Evolutionary conservation across 2,888 invertebrate genomes (phyloP).

Genomic region (Taenaris catops): DNA sequence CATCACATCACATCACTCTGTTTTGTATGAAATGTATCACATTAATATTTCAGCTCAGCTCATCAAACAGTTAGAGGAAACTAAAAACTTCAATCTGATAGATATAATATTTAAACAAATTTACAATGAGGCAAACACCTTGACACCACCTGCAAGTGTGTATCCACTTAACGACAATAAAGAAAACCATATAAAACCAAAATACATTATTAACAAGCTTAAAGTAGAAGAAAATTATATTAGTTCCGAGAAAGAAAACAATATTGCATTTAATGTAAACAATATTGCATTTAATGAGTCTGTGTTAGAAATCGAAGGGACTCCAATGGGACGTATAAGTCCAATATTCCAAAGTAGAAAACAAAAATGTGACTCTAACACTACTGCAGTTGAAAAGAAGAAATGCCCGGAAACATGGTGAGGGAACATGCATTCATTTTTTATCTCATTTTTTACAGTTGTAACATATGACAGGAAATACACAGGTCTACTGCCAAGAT

Average conservation of each 20-base stretch:
- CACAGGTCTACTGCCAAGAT: no score
- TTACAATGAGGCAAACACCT: conserved; percentile 33
- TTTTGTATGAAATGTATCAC: no score
- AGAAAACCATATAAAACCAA: conserved; percentile 18
- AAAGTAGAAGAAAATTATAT: no score
- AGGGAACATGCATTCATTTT: conserved; percentile 24
- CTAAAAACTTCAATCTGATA: conserved; percentile 47
- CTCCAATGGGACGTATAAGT: conserved; percentile 54
- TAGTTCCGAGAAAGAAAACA: no score
- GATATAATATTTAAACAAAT: conserved; percentile 49
- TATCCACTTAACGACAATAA: conserved; percentile 4
- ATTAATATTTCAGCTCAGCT: conserved; percentile 39
- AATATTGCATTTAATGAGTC: conserved; percentile 53
- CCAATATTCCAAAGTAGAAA: conserved; percentile 51
- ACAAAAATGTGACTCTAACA: conserved; percentile 3
- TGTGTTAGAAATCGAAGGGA: conserved; percentile 54
- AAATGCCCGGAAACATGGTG: conserved; percentile 57
- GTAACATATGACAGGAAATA: no score
- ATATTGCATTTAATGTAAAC: no score
- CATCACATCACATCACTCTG: no score
- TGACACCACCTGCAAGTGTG: conserved; percentile 24
- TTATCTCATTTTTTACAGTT: no score
- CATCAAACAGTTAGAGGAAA: conserved; percentile 47
- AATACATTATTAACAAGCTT: conserved; percentile 26
- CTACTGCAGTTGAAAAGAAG: conserved; percentile 47